Conservation (phyloP, 2,797 vertebrate species). For the Emydoidea blandingii region DNA sequence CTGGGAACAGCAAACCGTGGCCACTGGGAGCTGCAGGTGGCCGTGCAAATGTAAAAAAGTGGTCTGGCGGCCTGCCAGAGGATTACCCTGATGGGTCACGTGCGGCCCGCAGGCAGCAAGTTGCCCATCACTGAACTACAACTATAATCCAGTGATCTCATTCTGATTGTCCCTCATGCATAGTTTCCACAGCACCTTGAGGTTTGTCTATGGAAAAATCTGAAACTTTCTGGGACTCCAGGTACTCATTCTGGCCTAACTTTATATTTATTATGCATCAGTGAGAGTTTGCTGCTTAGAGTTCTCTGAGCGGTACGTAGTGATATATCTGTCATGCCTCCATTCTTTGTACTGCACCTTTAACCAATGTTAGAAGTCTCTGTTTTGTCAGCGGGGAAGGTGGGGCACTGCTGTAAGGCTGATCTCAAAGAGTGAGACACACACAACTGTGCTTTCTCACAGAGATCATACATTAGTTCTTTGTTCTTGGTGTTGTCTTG, state of each 20-base stretch:
- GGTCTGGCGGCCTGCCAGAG: too few species aligned
- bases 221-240: background rate
- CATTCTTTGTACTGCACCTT: background rate
- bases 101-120: too few species aligned
- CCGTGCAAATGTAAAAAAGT: too few species aligned
- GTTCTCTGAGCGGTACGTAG: background rate
- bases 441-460: fast-evolving
- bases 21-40: too few species aligned
- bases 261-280: background rate
- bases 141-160: background rate
- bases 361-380: fast-evolving
- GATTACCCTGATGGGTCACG: too few species aligned
- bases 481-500: background rate
- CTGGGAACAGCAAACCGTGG: too few species aligned
- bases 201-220: background rate
- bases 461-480: background rate
- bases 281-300: background rate
- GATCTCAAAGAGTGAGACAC: background rate
- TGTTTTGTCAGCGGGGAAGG: background rate
- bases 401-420: background rate
- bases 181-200: background rate
- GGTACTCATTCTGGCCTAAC: background rate
- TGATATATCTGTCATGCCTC: fast-evolving
- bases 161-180: background rate
- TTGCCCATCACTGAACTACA: background rate